Evolutionary conservation across 2,797 vertebrate genomes (phyloP).

Genomic region (Etheostoma perlongum): DNA sequence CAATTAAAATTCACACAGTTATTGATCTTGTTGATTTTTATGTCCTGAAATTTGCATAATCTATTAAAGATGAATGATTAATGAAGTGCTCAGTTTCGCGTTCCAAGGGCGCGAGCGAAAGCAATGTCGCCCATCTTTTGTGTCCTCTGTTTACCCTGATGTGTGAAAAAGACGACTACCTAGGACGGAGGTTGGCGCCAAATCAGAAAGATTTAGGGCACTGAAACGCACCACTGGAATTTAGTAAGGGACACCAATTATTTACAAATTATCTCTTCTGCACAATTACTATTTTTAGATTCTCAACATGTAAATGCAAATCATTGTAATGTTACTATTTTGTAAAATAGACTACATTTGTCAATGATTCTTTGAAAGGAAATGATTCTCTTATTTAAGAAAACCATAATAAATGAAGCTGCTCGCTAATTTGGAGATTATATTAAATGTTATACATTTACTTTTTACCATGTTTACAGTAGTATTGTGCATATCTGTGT

Average conservation of each 20-base stretch:
- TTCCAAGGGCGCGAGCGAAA: conserved; percentile 75
- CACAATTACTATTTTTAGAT: conserved; percentile 8
- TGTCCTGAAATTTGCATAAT: conserved; percentile 97
- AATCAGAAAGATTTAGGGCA: conserved; percentile 53
- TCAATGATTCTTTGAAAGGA: conserved; percentile 9
- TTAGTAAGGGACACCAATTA: conserved; percentile 9
- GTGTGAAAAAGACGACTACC: conserved; percentile 71
- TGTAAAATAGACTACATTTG: neutral
- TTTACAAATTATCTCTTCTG: conserved; percentile 21
- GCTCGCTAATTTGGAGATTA: conserved; percentile 5
- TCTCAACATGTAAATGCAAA: conserved; percentile 4
- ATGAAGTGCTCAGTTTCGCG: conserved; percentile 89
- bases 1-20: conserved; percentile 96
- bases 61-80: conserved; percentile 99
- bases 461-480: neutral
- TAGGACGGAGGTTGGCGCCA: conserved; percentile 46
- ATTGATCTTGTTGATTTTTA: conserved; percentile 99
- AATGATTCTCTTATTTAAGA: conserved; percentile 25
- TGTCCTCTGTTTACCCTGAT: conserved; percentile 79
- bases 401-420: neutral
- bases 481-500: neutral
- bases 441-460: conserved; percentile 4
- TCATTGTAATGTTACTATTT: conserved; percentile 10
- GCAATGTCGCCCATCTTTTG: conserved; percentile 77
- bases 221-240: conserved; percentile 31